Base-by-base conservation (phyloP, 1,140 invertebrate species). In the Paracyclopina nana region DNA sequence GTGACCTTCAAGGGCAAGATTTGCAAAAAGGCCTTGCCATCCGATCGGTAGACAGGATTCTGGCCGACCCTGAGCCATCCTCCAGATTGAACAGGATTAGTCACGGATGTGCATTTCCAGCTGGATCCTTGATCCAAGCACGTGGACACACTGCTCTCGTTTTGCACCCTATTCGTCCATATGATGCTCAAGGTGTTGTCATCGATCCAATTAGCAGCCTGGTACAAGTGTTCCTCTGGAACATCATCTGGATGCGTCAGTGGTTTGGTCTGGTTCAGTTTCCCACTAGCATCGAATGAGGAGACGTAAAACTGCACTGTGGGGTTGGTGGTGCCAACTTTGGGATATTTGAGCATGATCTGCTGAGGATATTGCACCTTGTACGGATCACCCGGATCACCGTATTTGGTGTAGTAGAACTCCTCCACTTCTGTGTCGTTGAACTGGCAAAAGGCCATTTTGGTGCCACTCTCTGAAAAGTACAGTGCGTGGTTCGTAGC, bases 391-490 rank as follows among this genome's bases (percentile, higher is more conserved):
- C 52, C 53, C 9, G 61, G 55, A 1, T 55, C 38, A 5, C 69
- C 69, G 57, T 68, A 72, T 14, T 59, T 53, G 4, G 65, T 61
- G 54, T 62, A 69, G 20, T 62, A 53, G 48, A 66, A 66, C 2
- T 56, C 52, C 18, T 60, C 57, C 0, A 72, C 69, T 9, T 57
- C 41, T 42, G 70, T 74, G 61, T 91, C 87, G 62, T 91, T 76
- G 62, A 85, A 90, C 49, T 74, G 73, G 3, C 77, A 80, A 60
- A 79, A 90, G 0, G 79, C 79, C 48, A 94, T 50, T 43, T 59
- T 76, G n/a, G 63, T 73, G 6, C 82, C 83, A 57, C 75, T 70
- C 0, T 77, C 73, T 18, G 85, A 87, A 65, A 88, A 85, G 85
- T 86, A 91, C 6, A 85, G 62, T 0, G 86, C 86, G 57, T 75